Percentiles rank a stretch among this genome's conserved stretches.
Evolutionary conservation across 2,797 vertebrate genomes (phyloP).

Genomic region (Onychomys arenicola): DNA sequence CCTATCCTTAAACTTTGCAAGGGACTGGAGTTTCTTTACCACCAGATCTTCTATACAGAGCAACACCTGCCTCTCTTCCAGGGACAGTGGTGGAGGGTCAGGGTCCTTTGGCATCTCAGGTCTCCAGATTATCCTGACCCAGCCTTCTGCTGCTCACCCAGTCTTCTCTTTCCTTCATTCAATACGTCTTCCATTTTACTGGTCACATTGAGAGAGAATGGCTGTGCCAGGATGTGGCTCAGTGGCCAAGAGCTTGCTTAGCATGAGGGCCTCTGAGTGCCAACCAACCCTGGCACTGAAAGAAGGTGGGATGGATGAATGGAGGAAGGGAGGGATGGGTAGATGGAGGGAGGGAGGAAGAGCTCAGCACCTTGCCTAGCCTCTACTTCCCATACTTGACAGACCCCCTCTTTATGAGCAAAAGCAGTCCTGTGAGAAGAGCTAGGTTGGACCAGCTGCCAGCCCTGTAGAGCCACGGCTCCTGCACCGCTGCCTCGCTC

Average conservation of each 20-base stretch:
- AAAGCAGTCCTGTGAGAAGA: not conserved
- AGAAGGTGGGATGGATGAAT: not conserved
- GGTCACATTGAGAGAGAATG: not conserved
- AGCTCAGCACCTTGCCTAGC: not conserved
- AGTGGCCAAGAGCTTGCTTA: not conserved
- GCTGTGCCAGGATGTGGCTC: not conserved
- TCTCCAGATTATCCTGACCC: too few species aligned
- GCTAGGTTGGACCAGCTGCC: rapidly evolving
- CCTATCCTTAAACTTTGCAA: not conserved
- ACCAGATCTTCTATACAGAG: not conserved
- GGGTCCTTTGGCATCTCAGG: not conserved
- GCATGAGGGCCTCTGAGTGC: not conserved
- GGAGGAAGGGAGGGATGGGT: not conserved
- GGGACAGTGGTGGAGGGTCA: not conserved
- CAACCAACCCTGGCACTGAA: not conserved
- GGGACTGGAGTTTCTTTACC: not conserved
- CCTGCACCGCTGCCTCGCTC: rapidly evolving
- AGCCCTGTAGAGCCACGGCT: rapidly evolving
- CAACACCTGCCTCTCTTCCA: not conserved
- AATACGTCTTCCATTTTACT: not conserved
- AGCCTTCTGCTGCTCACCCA: not conserved
- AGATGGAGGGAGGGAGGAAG: not conserved
- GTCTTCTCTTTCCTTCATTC: not conserved
- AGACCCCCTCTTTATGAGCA: not conserved
- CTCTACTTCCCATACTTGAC: not conserved